Percentiles rank a stretch among this genome's conserved stretches.
These are phyloP conservation scores for Neoitamus cyanurus DNA, from an alignment of 2,888 invertebrate species.

Conservation along the genomic window DNA sequence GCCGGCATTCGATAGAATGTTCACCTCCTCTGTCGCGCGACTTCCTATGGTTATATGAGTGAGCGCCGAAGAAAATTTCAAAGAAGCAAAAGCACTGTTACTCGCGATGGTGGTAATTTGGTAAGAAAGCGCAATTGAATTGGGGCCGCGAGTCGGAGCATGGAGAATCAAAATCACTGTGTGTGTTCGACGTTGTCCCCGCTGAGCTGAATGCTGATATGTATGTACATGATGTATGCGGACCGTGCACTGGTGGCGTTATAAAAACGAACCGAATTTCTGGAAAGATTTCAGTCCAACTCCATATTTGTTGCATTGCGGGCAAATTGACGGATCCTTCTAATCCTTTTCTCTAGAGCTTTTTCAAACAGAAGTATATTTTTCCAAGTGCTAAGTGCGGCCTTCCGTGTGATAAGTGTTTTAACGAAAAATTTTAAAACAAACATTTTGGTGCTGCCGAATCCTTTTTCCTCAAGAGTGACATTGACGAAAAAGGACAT, in stretches of 20 bases:
- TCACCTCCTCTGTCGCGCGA: not conserved
- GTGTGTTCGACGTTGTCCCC: not conserved
- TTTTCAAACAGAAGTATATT: conserved; percentile 17
- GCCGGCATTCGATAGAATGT: not conserved
- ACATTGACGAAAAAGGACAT: conserved; percentile 12
- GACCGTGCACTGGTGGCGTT: conserved; percentile 15
- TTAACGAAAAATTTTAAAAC: not conserved
- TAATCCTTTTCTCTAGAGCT: conserved; percentile 28
- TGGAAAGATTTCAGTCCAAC: conserved; percentile 59
- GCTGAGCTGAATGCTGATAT: not conserved
- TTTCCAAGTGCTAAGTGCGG: conserved; percentile 12
- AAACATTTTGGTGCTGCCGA: not conserved
- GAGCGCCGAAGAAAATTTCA: not conserved
- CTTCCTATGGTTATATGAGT: not conserved
- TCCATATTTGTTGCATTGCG: conserved; percentile 65
- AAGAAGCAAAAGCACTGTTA: not conserved
- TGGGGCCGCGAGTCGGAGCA: not conserved
- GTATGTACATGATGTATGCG: not conserved
- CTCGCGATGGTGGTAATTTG: not conserved
- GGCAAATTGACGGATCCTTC: conserved; percentile 59
- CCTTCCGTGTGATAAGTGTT: conserved; percentile 6
- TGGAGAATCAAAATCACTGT: not conserved
- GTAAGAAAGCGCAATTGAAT: not conserved
- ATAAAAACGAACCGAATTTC: conserved; percentile 41
- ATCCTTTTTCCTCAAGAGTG: conserved; percentile 11